Evolutionary conservation across 1,140 invertebrate genomes (phyloP), one percentile per base, ranked within the genome.

Genomic region (Diorhabda elongata): DNA sequence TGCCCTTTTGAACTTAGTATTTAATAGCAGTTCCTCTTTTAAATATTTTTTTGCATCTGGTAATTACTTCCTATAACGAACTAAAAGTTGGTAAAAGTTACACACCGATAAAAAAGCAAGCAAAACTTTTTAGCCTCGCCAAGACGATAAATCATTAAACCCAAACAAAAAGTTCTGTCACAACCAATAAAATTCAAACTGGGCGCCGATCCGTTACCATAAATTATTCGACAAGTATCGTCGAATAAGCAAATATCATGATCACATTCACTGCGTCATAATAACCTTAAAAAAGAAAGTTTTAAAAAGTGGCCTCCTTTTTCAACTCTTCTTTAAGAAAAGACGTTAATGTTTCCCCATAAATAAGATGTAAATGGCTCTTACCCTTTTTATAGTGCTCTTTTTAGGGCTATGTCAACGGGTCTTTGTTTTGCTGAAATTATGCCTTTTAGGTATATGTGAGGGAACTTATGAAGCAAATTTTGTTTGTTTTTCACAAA

Each of bases 321-420:
- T 52, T 52, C 47, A 52, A 52, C 47, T 52, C 47, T 52, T 52
- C 47, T n/a, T 52, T 52, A 52, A 52, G 47, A 52, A 52, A 52
- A 62, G 61, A 62, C 61, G 8, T 11, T 62, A 62, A 62, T 62
- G 44, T 44, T 44, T 62, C 43, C 42, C 5, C 61, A 62, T 62
- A 62, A 62, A 62, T 62, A 62, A 62, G 42, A 62, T 62, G 61
- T 62, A 62, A 62, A 62, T 62, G 61, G 61, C 44, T 43, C 61
- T 62, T 62, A 62, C 61, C 61, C 61, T 62, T 44, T 62, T 44
- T 44, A 47, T 62, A n/a, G 61, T 62, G 61, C 43, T 62, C 42
- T 62, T 44, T 62, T n/a, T 62, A 44, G 44, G 5, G 61, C 44
- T 44, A 62, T 44, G 61, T 62, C 61, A 44, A 62, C 61, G 61